Base-by-base conservation (phyloP, 2,797 vertebrate genomes). In the Poeciliopsis gracilis region DNA sequence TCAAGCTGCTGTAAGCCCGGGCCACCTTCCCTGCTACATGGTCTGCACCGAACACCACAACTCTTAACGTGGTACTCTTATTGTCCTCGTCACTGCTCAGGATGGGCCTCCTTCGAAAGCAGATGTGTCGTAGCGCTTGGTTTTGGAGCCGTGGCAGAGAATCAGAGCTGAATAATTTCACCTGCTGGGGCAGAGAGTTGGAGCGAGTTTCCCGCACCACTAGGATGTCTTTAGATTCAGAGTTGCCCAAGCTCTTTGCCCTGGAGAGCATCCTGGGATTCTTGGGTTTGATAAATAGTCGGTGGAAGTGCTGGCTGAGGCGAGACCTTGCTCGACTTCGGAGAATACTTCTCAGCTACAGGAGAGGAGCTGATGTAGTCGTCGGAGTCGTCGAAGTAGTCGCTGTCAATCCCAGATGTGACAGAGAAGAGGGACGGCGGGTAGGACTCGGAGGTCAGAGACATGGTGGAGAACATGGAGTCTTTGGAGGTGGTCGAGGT, bases 41-140 rank as follows among this genome's bases (percentile, higher is more conserved):
- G 87, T 99, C 98, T 0, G 97, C 98, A 36, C 98, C 98, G 0
- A 99, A 99, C 87, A 98, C 98, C 83, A 99, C 97, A 6, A 99
- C 96, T 1, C 98, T 95, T 74, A 99, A 91, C 0, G 97, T 97
- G 63, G 93, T 96, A 55, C 93, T 73, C 77, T 82, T 86, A 25
- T 69, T 83, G 5, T 97, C 97, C 86, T 99, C 98, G 0, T 97
- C 96, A 0, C 93, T 96, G 89, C 98, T 99, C 77, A 99, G 95
- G 85, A 98, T 98, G 30, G 98, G 98, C 73, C 97, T 95, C 25
- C 97, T 95, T 61, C 92, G 91, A 76, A 95, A 96, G 89, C 94
- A 95, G 15, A 95, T 85, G 0, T 93, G 94, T 69, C 82, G 91
- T 0, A 94, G 91, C 41, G 90, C 73, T 9, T 91, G 94, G 12